Evolutionary conservation across 2,113 vertebrate species (phyloP).

Genomic region (Chloebia gouldiae): DNA sequence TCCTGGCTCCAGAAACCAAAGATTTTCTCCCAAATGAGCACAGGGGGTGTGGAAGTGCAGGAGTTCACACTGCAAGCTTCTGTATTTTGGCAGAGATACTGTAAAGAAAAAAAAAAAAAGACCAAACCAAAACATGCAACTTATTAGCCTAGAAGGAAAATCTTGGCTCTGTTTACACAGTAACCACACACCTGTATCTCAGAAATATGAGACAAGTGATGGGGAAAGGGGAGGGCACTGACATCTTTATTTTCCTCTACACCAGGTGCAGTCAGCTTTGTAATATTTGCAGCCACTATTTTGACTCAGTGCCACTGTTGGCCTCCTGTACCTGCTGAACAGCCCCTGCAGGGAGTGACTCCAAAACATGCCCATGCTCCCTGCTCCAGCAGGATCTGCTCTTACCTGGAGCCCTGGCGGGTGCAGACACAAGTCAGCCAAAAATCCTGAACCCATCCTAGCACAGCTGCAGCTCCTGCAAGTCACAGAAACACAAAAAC

Average conservation of each 20-base stretch:
- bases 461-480: neutral
- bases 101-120: neutral
- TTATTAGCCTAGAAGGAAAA: slow-evolving; percentile 27
- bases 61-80: neutral
- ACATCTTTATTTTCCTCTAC: slow-evolving; percentile 18
- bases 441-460: neutral
- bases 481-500: neutral
- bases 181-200: slow-evolving; percentile 51
- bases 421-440: neutral
- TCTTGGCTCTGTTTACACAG: slow-evolving; percentile 2
- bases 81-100: neutral
- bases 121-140: neutral
- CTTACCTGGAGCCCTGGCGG: neutral
- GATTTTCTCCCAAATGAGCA: neutral
- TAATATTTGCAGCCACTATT: slow-evolving; percentile 5
- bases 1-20: neutral
- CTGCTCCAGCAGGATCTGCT: neutral
- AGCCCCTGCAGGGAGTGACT: slow-evolving; percentile 55
- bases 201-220: slow-evolving; percentile 16
- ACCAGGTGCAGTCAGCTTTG: slow-evolving; percentile 57
- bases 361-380: slow-evolving; percentile 37
- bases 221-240: slow-evolving; percentile 42
- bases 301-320: slow-evolving; percentile 59
- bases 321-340: slow-evolving; percentile 41
- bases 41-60: neutral